phyloP scores from a whole-genome alignment of 2,113 vertebrate genomes.

The Leptobrachium leishanense region DNA sequence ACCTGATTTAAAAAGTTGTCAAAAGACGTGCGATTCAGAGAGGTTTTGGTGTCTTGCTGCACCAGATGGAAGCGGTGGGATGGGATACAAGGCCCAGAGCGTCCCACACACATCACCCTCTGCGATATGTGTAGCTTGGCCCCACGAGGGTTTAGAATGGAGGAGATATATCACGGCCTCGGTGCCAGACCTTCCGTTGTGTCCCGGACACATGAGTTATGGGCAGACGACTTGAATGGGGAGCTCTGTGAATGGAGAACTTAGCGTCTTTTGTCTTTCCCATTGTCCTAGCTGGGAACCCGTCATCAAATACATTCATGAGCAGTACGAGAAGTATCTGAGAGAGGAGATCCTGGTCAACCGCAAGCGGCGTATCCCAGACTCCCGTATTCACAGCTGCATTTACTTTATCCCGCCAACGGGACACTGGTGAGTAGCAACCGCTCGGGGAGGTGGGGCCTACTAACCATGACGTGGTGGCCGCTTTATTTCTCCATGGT shows the following conservation, averaged over 20 bases:
- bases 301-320: slow-evolving; percentile 84
- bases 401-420: slow-evolving; percentile 91
- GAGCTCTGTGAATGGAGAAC: background rate
- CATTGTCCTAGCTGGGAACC: slow-evolving; percentile 83
- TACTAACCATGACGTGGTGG: too few relatives aligned
- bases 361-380: slow-evolving; percentile 87
- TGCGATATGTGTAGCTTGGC: too few relatives aligned
- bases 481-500: too few relatives aligned
- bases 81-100: too few relatives aligned
- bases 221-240: background rate
- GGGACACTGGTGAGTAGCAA: slow-evolving; percentile 82
- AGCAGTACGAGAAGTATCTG: slow-evolving; percentile 91
- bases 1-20: too few relatives aligned
- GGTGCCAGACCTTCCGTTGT: background rate
- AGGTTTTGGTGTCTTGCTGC: too few relatives aligned
- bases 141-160: too few relatives aligned
- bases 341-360: slow-evolving; percentile 88
- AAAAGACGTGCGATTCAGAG: too few relatives aligned
- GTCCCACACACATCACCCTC: too few relatives aligned
- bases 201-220: background rate
- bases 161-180: too few relatives aligned
- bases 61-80: too few relatives aligned
- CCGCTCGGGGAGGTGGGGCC: too few relatives aligned
- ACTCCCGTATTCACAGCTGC: slow-evolving; percentile 89
- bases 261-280: background rate